phyloP scores from a whole-genome alignment of 1,140 invertebrate genomes.

The Drosophila ercepeae region DNA sequence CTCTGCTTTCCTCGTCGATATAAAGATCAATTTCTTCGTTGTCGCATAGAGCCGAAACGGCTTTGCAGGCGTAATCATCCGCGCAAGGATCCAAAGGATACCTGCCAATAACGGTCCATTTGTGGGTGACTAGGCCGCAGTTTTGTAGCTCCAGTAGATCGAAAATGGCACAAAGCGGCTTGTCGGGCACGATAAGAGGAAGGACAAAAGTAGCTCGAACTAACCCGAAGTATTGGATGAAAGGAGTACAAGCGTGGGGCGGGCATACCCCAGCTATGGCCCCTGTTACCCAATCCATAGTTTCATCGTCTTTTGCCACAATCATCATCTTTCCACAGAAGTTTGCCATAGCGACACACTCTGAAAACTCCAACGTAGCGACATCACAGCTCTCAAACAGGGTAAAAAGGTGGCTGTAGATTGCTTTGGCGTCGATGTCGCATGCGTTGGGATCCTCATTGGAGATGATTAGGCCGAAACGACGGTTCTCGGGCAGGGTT shows the following conservation, averaged over 20 bases:
- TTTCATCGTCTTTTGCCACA: background rate
- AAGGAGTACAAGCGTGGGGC: background rate
- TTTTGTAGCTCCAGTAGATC: background rate
- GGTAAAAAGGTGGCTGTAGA: background rate
- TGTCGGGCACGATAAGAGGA: background rate
- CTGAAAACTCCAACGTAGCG: background rate
- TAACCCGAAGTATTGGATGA: background rate
- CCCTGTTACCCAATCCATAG: background rate
- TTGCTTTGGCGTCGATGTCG: background rate
- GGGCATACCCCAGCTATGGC: background rate
- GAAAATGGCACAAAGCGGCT: background rate
- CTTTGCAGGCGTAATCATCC: background rate
- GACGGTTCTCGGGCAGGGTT: background rate
- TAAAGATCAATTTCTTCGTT: background rate
- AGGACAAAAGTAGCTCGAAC: background rate
- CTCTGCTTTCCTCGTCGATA: background rate
- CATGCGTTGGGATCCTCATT: background rate
- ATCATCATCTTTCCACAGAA: background rate
- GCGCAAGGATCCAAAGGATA: background rate
- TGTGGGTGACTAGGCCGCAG: background rate
- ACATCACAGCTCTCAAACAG: background rate
- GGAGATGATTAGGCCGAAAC: background rate
- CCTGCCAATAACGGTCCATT: background rate
- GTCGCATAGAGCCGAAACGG: background rate
- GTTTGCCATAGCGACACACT: background rate